Percentiles rank a stretch among this genome's conserved stretches.
Evolutionary conservation across 2,113 vertebrate species (phyloP).

Genomic region (Mustelus asterias): DNA sequence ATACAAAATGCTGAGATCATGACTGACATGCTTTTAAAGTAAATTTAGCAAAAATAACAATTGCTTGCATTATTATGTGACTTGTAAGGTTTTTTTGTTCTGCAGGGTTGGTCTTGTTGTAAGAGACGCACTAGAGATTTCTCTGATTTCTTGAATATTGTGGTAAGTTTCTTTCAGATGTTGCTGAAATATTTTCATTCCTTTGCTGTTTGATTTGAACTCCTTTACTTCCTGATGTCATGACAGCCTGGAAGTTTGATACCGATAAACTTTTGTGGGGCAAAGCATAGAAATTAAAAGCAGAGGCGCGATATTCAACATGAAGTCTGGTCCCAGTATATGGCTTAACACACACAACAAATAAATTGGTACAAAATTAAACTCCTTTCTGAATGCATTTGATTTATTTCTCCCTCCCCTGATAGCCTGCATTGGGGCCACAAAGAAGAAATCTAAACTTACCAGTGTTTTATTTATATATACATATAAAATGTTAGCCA

Average conservation of each 20-base stretch:
- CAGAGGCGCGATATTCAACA: not conserved
- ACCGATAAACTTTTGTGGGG: not conserved
- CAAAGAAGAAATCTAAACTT: not conserved
- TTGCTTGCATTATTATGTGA: not conserved
- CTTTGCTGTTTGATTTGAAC: not conserved
- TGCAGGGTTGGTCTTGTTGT: slow-evolving; percentile 95
- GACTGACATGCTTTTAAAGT: not conserved
- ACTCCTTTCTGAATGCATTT: not conserved
- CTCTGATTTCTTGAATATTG: slow-evolving; percentile 93
- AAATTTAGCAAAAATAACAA: not conserved
- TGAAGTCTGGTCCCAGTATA: not conserved
- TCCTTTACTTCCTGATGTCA: not conserved
- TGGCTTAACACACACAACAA: not conserved
- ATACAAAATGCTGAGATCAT: not conserved
- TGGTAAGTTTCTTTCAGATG: slow-evolving; percentile 56
- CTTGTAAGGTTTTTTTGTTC: slow-evolving; percentile 37
- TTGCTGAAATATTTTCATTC: not conserved
- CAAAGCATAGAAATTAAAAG: not conserved
- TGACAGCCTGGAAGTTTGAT: not conserved
- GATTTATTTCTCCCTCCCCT: not conserved
- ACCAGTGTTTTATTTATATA: not conserved
- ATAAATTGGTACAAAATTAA: not conserved
- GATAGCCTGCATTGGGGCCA: not conserved
- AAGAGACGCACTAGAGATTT: slow-evolving; percentile 94
- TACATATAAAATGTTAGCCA: not conserved